Evolutionary conservation across 2,113 vertebrate genomes (phyloP).

Genomic region (Macrotis lagotis): DNA sequence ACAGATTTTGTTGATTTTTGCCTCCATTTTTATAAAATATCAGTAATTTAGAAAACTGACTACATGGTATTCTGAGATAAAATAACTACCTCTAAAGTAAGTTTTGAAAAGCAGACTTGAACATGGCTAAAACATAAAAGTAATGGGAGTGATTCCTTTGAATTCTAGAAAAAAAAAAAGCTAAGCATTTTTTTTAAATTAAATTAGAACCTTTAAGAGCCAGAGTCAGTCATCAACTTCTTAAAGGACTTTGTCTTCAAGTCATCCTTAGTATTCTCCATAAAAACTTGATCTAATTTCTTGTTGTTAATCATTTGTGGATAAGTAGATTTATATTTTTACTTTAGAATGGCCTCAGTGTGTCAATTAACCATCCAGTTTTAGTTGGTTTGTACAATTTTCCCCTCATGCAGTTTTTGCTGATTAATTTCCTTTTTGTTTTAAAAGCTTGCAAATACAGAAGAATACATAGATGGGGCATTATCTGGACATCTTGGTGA

Average conservation of each 20-base stretch:
- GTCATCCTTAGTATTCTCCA: not conserved
- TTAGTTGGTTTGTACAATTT: constrained; percentile 21
- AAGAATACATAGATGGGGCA: constrained; percentile 98
- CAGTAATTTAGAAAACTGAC: not conserved
- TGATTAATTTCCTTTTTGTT: constrained; percentile 50
- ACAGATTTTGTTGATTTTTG: not conserved
- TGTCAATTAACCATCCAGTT: constrained; percentile 25
- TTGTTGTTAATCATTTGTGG: constrained; percentile 17
- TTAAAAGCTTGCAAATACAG: constrained; percentile 96
- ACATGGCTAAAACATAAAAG: not conserved
- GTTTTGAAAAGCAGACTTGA: not conserved
- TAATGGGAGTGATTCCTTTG: not conserved
- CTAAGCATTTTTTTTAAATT: constrained; percentile 46
- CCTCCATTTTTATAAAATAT: not conserved
- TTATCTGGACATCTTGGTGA: constrained; percentile 97
- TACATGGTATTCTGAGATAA: not conserved
- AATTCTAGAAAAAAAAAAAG: constrained; percentile 46
- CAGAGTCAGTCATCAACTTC: constrained; percentile 13
- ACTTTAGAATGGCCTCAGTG: constrained; percentile 20
- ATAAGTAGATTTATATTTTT: constrained; percentile 2
- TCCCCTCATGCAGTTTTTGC: not conserved
- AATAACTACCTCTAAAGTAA: not conserved
- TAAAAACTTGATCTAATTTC: not conserved
- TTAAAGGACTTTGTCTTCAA: not conserved
- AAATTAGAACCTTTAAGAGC: constrained; percentile 37